These are phyloP conservation scores for Nomada ruficornis DNA, from an alignment of 2,888 invertebrate species.

Conservation along the genomic window DNA sequence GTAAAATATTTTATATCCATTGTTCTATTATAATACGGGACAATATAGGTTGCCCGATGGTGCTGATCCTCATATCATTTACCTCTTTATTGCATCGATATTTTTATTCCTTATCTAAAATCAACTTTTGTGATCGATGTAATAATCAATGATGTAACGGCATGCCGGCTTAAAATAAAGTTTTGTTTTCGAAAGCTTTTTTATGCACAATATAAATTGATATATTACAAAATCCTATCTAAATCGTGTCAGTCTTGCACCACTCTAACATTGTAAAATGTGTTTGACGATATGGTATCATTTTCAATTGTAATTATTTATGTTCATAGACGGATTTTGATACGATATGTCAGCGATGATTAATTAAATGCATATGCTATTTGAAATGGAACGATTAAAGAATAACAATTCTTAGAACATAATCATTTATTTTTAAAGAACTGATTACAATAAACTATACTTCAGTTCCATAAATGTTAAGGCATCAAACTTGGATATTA, in stretches of 20 bases:
- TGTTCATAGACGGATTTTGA: constrained; percentile 22
- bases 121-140: not conserved
- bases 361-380: constrained; percentile 4
- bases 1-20: constrained; percentile 12
- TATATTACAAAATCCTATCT: constrained; percentile 34
- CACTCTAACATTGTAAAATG: constrained; percentile 21
- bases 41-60: constrained; percentile 19
- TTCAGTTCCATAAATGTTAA: constrained; percentile 44
- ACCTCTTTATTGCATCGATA: not conserved
- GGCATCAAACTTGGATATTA: constrained; percentile 47
- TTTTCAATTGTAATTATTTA: constrained; percentile 23
- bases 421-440: constrained; percentile 54
- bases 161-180: constrained; percentile 7
- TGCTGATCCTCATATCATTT: constrained; percentile 30
- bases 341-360: constrained; percentile 4
- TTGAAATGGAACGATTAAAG: constrained; percentile 16
- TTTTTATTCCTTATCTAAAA: constrained; percentile 20
- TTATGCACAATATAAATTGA: not conserved
- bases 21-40: not conserved
- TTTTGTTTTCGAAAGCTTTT: not conserved
- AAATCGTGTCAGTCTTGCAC: constrained; percentile 23
- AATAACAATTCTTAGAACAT: constrained; percentile 29
- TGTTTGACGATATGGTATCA: not conserved
- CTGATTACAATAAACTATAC: constrained; percentile 52
- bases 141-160: constrained; percentile 4